These are phyloP conservation scores for Drosophila arawakana DNA, from an alignment of 1,140 invertebrate species.

Conservation along the genomic window DNA sequence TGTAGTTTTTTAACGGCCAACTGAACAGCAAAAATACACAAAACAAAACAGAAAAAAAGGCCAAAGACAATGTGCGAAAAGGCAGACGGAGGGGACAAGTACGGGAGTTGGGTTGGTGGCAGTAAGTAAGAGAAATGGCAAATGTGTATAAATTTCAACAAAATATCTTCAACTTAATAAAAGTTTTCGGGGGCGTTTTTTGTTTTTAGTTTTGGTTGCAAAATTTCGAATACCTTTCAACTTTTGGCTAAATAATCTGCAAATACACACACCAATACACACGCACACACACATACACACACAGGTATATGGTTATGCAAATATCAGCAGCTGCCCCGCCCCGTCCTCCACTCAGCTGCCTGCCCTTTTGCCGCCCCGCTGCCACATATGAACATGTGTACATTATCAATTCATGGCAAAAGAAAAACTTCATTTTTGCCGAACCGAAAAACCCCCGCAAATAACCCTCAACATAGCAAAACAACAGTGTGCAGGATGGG, in stretches of 20 bases:
- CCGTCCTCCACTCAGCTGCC: neutral
- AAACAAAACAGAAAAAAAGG: slow-evolving; percentile 38
- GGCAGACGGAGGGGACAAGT: slow-evolving; percentile 36
- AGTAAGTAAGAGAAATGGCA: slow-evolving; percentile 52
- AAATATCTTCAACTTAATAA: slow-evolving; percentile 83
- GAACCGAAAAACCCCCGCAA: slow-evolving; percentile 39
- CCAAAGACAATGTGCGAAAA: slow-evolving; percentile 25
- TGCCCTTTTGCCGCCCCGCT: neutral
- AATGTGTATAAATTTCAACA: slow-evolving; percentile 83
- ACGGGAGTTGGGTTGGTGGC: neutral
- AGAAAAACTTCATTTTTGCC: slow-evolving; percentile 82
- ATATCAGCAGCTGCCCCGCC: slow-evolving; percentile 49
- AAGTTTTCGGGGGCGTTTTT: slow-evolving; percentile 68
- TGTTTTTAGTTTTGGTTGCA: slow-evolving; percentile 62
- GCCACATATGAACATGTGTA: slow-evolving; percentile 77
- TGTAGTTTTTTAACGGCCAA: slow-evolving; percentile 70
- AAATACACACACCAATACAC: slow-evolving; percentile 66
- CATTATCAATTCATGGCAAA: slow-evolving; percentile 83
- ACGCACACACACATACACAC: slow-evolving; percentile 46
- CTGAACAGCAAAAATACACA: slow-evolving; percentile 10
- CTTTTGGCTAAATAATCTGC: slow-evolving; percentile 80
- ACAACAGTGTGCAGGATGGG: slow-evolving; percentile 27
- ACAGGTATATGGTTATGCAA: slow-evolving; percentile 69
- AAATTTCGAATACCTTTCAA: slow-evolving; percentile 73
- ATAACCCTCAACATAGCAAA: slow-evolving; percentile 31